Evolutionary conservation across 92 coral and sea anemone genomes (phyloP), one percentile per base, ranked within the genome.

Genomic region (Epizoanthus fatuus): DNA sequence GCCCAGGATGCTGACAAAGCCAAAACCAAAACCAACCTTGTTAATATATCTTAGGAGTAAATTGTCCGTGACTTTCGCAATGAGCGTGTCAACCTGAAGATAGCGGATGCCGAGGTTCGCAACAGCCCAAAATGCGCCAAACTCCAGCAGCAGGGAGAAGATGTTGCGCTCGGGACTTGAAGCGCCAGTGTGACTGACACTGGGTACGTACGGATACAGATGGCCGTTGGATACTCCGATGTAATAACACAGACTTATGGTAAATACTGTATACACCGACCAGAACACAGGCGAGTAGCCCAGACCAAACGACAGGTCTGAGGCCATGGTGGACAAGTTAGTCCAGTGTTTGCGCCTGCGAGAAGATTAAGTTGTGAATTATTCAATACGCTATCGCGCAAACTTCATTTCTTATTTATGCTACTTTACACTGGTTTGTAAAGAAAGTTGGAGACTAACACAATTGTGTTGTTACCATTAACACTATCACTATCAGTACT

Each of bases 161-260:
- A 88, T 75, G 29, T 88, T 67, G 14, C 92, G 63, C 74, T 88
- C 92, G 15, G 92, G 92, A n/a, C 84, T 75, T 20, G 74, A 56
- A 25, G 92, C 87, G 7, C 92, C 92, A 2, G 92, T 88, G 74
- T 88, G 85, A 53, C 92, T 88, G 12, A 88, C 86, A 25, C 87
- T 82, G n/a, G 92, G 92, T 3, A 88, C 92, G 14, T 82, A 77
- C 62, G 92, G 92, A n/a, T 88, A 88, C 5, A 88, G 79, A 68
- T 88, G 88, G 0, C 92, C 92, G 54, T 82, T 81, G 10, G 87
- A 52, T 8, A 88, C 88, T 2, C 87, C 81, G 57, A 82, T 75
- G 35, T 82, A 82, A 44, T 88, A 88, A 14, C 92, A 88, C 44
- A 88, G 74, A 25, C 79, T 32, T 40, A 88, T 80, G 14, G 84